Conservation (phyloP, 2,797 vertebrate genomes). For the Ibycter americanus region DNA sequence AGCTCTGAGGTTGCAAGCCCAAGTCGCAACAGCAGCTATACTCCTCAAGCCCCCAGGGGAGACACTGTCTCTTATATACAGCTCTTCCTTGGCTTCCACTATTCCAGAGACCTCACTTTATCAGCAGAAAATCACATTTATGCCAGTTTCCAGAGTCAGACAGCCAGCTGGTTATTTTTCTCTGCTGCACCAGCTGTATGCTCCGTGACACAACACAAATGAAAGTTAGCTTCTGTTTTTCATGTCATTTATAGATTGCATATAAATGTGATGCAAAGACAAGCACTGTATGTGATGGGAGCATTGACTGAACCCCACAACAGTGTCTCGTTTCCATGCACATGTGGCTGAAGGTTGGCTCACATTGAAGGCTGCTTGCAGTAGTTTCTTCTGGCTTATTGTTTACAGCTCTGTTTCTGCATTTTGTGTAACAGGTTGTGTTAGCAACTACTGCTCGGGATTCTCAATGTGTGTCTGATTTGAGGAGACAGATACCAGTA, state of each 20-base stretch:
- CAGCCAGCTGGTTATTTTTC: background rate
- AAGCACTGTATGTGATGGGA: background rate
- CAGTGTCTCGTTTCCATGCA: fast-evolving
- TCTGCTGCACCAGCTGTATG: background rate
- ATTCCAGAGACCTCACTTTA: background rate
- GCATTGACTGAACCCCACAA: background rate
- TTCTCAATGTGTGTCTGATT: background rate
- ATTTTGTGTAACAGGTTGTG: background rate
- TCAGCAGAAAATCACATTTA: background rate
- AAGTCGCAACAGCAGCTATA: background rate
- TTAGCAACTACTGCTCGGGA: background rate
- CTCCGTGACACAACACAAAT: background rate
- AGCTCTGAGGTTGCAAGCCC: background rate
- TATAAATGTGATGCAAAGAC: background rate
- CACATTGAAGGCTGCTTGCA: background rate
- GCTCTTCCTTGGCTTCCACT: background rate
- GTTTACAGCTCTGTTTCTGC: background rate
- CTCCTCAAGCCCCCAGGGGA: background rate
- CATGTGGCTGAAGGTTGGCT: background rate
- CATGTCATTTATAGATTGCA: background rate
- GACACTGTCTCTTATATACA: background rate
- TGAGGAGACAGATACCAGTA: background rate
- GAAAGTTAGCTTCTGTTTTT: background rate
- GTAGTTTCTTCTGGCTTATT: background rate
- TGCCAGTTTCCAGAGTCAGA: background rate